Evolutionary conservation across 2,888 invertebrate species (phyloP).

Genomic region (Spicauda simplicius): DNA sequence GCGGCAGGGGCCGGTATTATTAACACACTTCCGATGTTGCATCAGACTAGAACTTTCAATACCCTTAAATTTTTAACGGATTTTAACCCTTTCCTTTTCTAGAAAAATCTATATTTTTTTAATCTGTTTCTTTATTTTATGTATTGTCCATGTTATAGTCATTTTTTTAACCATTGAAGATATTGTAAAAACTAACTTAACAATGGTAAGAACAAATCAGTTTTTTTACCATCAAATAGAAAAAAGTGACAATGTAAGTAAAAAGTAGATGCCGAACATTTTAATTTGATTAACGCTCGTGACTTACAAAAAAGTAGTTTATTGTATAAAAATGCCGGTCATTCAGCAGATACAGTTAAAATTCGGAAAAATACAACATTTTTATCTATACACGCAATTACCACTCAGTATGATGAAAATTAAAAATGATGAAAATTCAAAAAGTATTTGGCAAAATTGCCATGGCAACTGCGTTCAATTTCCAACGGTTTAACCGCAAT

Average conservation of each 20-base stretch:
- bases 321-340: neutral
- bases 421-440: too few species aligned
- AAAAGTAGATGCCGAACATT: constrained; percentile 1
- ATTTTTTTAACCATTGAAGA: neutral
- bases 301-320: neutral
- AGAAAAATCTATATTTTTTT: too few species aligned
- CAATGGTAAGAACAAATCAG: neutral
- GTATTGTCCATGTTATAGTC: neutral
- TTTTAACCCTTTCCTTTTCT: neutral
- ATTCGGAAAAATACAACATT: constrained; percentile 13
- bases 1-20: constrained; percentile 21
- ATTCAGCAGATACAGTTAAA: neutral
- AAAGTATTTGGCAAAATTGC: constrained; percentile 39
- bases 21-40: constrained; percentile 47
- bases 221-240: neutral
- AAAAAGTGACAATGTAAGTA: constrained; percentile 27
- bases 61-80: neutral
- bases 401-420: neutral
- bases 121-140: neutral
- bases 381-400: neutral
- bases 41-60: constrained; percentile 51
- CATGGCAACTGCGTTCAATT: constrained; percentile 45
- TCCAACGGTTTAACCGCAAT: constrained; percentile 53
- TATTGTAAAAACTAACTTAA: neutral
- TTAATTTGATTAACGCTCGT: constrained; percentile 5